These are phyloP conservation scores for Drosophila grimshawi DNA, from an alignment of 1,140 invertebrate genomes.

Conservation along the genomic window DNA sequence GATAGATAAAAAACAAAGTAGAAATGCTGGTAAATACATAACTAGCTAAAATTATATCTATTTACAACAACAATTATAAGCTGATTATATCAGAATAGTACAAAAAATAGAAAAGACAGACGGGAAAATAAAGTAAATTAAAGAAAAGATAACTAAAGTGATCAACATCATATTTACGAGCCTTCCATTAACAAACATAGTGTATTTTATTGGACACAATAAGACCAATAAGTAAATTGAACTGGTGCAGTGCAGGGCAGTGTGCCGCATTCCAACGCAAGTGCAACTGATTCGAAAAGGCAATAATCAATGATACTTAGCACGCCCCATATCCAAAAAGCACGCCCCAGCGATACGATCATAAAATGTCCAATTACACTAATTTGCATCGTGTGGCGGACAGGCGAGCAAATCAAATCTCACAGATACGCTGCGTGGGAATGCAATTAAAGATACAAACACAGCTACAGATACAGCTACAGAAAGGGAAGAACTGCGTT, in stretches of 20 bases:
- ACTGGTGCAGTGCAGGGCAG: background rate
- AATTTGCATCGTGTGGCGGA: slow-evolving; percentile 61
- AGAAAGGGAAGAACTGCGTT: background rate
- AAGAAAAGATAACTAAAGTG: background rate
- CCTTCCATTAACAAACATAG: background rate
- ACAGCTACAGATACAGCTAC: background rate
- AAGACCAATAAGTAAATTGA: background rate
- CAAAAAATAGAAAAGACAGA: too few relatives aligned
- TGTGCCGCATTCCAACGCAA: background rate
- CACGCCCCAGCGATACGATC: slow-evolving; percentile 29
- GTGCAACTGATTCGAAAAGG: background rate
- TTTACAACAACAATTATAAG: too few relatives aligned
- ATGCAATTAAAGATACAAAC: slow-evolving; percentile 43
- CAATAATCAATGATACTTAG: slow-evolving; percentile 27
- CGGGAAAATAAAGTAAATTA: background rate
- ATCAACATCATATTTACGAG: background rate
- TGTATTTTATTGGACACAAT: background rate
- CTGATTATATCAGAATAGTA: too few relatives aligned
- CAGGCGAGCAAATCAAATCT: slow-evolving; percentile 42
- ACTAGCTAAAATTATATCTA: too few relatives aligned
- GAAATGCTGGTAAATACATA: background rate
- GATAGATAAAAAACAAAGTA: background rate
- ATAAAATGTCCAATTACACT: slow-evolving; percentile 64
- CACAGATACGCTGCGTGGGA: slow-evolving; percentile 56
- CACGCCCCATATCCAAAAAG: background rate